Base-by-base conservation (phyloP, 2,888 invertebrate genomes). In the Oscheius sp. region DNA sequence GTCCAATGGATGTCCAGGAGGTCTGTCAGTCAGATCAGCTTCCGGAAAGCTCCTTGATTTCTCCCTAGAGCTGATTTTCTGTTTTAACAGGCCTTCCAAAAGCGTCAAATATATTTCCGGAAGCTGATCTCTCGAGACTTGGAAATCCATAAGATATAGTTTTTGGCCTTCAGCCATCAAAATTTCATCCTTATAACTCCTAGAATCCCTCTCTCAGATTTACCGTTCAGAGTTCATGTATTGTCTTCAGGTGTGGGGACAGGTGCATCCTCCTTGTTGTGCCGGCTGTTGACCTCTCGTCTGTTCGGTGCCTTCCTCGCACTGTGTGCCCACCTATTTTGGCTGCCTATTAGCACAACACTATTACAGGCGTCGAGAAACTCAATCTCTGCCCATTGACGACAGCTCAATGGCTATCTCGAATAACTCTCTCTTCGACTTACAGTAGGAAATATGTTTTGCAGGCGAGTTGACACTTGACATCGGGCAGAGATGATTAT, bases 291-390 rank as follows among this genome's bases (percentile, higher is more conserved):
- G 66, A 66, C 66, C 66, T 25, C 21, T 35, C 27, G 52, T n/a
- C 61, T 21, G 55, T 6, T 3, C 16, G 49, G 49, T 49, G 49
- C 49, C 18, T n/a, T 23, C 45, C 21, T n/a, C 52, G 12, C 66
- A n/a, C 29, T 66, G 66, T 66, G 27, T 66, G 66, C 52, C 52
- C 23, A 52, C 66, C 66, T 66, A 66, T 66, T 66, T 52, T 66
- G 66, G 66, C 52, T 66, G 66, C 52, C 66, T 66, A 66, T 66
- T 66, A 49, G 66, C 66, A 66, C 66, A 66, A 66, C 66, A 66
- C 66, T 46, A 66, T 66, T 66, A 66, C 66, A 66, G 66, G 49
- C 66, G 66, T 52, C 35, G 66, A 49, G 52, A 66, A 49, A 66
- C 52, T 66, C 66, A 66, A 29, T 49, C 52, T 27, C 35, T 35